A percentile compares a stretch with the other conserved stretches of the same genome.
phyloP scores from a whole-genome alignment of 2,113 vertebrate species.

The Sylvietta virens region DNA sequence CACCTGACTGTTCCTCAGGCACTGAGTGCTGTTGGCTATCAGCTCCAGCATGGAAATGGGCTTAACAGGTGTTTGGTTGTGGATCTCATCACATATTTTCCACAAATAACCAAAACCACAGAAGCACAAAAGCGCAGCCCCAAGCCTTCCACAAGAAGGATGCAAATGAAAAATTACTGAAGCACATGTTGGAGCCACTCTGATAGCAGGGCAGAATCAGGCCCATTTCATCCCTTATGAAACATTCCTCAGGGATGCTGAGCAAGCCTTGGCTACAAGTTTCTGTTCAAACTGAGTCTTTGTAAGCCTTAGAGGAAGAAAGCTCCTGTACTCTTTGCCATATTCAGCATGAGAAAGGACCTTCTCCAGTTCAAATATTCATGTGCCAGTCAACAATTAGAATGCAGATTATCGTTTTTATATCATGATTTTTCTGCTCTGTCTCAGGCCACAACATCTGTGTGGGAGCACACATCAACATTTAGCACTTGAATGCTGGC shows the following conservation, averaged over 20 bases:
- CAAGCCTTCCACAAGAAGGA: neutral
- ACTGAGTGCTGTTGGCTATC: neutral
- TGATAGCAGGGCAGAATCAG: neutral
- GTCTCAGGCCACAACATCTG: neutral
- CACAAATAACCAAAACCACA: neutral
- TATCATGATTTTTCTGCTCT: neutral
- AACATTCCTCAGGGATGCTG: neutral
- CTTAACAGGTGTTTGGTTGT: neutral
- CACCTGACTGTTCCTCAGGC: neutral
- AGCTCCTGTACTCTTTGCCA: neutral
- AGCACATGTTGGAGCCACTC: neutral
- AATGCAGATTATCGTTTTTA: slow-evolving; percentile 22
- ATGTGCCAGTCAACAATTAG: neutral
- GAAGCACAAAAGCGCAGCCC: neutral
- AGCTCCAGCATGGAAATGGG: neutral
- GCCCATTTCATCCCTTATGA: neutral
- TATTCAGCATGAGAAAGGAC: neutral
- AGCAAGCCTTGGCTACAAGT: neutral
- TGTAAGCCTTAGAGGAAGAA: neutral
- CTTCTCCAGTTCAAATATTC: neutral
- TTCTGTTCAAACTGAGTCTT: neutral
- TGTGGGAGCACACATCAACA: neutral
- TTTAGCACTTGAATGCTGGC: neutral
- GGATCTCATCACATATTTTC: neutral
- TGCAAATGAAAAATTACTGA: neutral